Conservation (phyloP, 2,888 invertebrate genomes). For the Hoplodrina ambigua region DNA sequence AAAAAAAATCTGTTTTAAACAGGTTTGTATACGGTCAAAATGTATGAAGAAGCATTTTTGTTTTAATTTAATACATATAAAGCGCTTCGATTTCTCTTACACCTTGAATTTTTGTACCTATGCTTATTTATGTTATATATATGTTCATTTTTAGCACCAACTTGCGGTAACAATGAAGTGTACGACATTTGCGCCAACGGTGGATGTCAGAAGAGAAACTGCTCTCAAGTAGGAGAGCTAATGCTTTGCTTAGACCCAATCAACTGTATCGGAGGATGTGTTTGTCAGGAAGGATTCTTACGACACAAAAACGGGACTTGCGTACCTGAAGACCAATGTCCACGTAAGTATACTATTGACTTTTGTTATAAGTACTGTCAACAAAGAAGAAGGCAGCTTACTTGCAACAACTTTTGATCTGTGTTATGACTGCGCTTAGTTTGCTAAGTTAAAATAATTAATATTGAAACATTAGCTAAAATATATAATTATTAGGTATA, state of each 20-base stretch:
- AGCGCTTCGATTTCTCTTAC: too few relatives aligned
- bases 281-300: slow-evolving; percentile 62
- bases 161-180: slow-evolving; percentile 63
- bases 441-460: too few relatives aligned
- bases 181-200: slow-evolving; percentile 65
- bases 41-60: too few relatives aligned
- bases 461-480: too few relatives aligned
- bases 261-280: slow-evolving; percentile 65
- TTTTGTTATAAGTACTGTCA: background rate
- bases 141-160: slow-evolving; percentile 44
- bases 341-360: slow-evolving; percentile 59
- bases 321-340: slow-evolving; percentile 66
- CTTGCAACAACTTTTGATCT: background rate
- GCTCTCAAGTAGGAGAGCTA: slow-evolving; percentile 60
- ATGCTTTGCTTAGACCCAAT: slow-evolving; percentile 62
- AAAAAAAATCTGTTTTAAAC: too few relatives aligned
- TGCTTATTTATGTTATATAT: background rate
- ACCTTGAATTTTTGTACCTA: too few relatives aligned
- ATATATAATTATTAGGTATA: too few relatives aligned
- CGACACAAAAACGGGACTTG: slow-evolving; percentile 62
- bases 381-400: background rate
- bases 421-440: too few relatives aligned
- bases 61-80: too few relatives aligned
- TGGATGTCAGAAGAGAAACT: slow-evolving; percentile 68
- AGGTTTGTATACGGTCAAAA: too few relatives aligned